Percentiles rank a stretch among this genome's conserved stretches.
Evolutionary conservation across 2,888 invertebrate genomes (phyloP).

Genomic region (Unio pictorum): DNA sequence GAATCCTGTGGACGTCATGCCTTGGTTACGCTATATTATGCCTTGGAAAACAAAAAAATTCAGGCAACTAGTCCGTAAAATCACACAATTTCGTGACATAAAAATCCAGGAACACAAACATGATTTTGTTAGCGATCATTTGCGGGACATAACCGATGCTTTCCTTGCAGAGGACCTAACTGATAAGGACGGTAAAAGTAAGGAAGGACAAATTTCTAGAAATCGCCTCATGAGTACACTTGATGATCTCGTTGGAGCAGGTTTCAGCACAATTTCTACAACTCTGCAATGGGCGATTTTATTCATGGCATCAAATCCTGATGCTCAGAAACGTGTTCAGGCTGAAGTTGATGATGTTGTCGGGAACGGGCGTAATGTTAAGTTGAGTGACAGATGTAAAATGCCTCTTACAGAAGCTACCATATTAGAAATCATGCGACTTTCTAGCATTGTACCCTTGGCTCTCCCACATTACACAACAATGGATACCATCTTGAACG

Average conservation of each 20-base stretch:
- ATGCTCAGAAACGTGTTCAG: constrained; percentile 39
- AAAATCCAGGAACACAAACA: constrained; percentile 10
- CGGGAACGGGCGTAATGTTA: constrained; percentile 23
- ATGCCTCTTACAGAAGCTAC: constrained; percentile 43
- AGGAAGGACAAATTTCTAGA: constrained; percentile 4
- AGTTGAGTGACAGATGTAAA: constrained; percentile 17
- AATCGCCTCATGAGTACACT: constrained; percentile 27
- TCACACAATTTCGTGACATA: neutral
- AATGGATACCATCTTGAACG: constrained; percentile 9
- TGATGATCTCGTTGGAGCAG: constrained; percentile 43
- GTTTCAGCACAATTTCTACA: constrained; percentile 38
- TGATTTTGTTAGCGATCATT: constrained; percentile 3
- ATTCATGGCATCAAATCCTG: constrained; percentile 33
- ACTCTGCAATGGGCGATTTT: constrained; percentile 38
- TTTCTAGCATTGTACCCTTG: constrained; percentile 31
- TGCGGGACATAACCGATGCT: constrained; percentile 47
- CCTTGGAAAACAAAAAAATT: constrained; percentile 17
- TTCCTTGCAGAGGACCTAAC: constrained; percentile 25
- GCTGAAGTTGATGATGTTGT: constrained; percentile 44
- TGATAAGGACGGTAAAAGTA: constrained; percentile 9
- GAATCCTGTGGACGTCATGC: constrained; percentile 40
- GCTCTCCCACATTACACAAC: constrained; percentile 44
- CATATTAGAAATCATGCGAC: constrained; percentile 40
- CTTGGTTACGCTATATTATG: constrained; percentile 36
- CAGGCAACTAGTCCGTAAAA: constrained; percentile 5